Evolutionary conservation across 2,888 invertebrate genomes (phyloP).

Genomic region (Zaprionus bogoriensis): DNA sequence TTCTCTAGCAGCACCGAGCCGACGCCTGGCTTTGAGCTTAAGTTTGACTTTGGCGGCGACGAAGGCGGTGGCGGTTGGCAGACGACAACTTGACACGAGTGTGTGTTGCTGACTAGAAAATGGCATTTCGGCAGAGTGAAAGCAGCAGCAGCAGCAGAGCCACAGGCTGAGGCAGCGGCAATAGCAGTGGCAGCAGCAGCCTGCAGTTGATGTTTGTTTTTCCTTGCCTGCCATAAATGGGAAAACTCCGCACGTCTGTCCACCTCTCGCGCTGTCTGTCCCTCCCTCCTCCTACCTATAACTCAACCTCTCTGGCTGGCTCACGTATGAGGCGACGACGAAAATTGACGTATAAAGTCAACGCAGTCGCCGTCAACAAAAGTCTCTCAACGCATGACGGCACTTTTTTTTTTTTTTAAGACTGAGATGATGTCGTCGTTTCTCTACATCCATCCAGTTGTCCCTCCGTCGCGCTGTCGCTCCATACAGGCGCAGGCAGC

Average conservation of each 20-base stretch:
- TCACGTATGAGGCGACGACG: constrained; percentile 25
- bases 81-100: constrained; percentile 66
- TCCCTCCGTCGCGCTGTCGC: neutral
- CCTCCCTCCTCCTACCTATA: neutral
- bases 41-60: constrained; percentile 36
- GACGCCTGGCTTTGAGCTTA: constrained; percentile 17
- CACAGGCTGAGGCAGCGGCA: too few relatives aligned
- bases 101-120: constrained; percentile 68
- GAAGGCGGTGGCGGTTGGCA: constrained; percentile 22
- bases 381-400: constrained; percentile 62
- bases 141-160: constrained; percentile 27
- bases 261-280: too few relatives aligned
- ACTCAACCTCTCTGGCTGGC: neutral
- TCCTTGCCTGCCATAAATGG: constrained; percentile 55
- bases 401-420: constrained; percentile 41
- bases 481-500: neutral
- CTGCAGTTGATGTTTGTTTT: constrained; percentile 65
- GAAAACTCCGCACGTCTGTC: constrained; percentile 47
- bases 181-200: neutral
- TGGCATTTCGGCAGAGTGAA: constrained; percentile 68
- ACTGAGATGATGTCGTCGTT: constrained; percentile 35
- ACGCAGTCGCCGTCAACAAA: constrained; percentile 56
- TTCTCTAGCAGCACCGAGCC: constrained; percentile 7
- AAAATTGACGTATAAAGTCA: constrained; percentile 77
- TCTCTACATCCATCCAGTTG: neutral